A percentile compares a stretch with the other conserved stretches of the same genome.
Conservation (phyloP, 2,888 invertebrate species). For the Patella ulyssiponensis region DNA sequence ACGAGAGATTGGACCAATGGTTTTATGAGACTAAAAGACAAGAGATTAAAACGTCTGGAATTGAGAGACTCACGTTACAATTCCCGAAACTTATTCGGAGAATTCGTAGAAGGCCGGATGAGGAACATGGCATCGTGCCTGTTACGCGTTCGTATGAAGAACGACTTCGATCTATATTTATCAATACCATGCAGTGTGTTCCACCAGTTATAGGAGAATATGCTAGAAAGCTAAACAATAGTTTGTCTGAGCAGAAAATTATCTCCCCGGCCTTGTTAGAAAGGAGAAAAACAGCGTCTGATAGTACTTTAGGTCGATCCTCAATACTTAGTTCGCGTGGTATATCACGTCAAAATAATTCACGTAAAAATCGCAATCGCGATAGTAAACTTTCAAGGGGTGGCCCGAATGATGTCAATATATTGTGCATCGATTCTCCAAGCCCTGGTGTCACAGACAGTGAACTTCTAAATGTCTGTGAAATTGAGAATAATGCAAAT, state of each 20-base stretch:
- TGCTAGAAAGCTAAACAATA: neutral
- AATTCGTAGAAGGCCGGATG: neutral
- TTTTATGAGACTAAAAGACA: slow-evolving; percentile 34
- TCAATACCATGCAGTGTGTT: neutral
- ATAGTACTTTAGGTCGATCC: neutral
- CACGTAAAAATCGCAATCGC: neutral
- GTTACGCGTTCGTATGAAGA: slow-evolving; percentile 1
- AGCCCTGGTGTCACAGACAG: neutral
- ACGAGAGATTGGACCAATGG: slow-evolving; percentile 33
- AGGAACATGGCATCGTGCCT: neutral
- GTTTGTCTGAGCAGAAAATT: neutral
- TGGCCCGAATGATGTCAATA: neutral
- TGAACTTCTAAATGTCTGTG: neutral
- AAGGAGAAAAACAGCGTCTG: neutral
- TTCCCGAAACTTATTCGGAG: slow-evolving; percentile 9
- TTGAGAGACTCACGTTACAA: neutral
- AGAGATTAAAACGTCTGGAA: slow-evolving; percentile 26
- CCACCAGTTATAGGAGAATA: slow-evolving; percentile 1
- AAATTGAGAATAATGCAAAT: neutral
- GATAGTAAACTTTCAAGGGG: too few relatives aligned
- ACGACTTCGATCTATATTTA: neutral
- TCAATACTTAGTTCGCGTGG: neutral
- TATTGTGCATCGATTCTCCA: neutral
- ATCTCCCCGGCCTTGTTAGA: neutral
- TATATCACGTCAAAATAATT: neutral